Evolutionary conservation across 2,113 vertebrate species (phyloP).

Genomic region (Elgaria multicarinata): DNA sequence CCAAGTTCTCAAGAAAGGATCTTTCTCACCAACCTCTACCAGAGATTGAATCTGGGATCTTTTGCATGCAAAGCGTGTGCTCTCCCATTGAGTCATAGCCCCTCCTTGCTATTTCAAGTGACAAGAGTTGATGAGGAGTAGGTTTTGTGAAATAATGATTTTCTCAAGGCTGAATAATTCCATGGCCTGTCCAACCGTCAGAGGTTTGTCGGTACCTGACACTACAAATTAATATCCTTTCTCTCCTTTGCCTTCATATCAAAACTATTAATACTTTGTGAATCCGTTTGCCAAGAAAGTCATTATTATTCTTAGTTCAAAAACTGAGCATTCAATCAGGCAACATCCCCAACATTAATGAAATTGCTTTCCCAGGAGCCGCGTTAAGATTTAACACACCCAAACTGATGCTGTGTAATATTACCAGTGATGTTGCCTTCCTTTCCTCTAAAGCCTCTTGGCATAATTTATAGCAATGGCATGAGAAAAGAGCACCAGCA

Average conservation of each 20-base stretch:
- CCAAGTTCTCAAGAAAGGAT: neutral
- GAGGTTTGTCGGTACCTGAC: conserved; percentile 56
- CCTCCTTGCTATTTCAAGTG: neutral
- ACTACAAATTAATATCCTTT: conserved; percentile 48
- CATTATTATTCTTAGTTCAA: conserved; percentile 67
- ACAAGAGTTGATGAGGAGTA: neutral
- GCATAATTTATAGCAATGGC: neutral
- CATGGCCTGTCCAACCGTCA: conserved; percentile 46
- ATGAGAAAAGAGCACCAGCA: neutral
- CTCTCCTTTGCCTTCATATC: conserved; percentile 56
- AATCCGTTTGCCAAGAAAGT: conserved; percentile 65
- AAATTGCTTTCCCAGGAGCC: conserved; percentile 55
- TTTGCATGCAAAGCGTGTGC: neutral
- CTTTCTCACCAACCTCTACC: neutral
- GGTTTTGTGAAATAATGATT: neutral
- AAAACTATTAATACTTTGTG: conserved; percentile 52
- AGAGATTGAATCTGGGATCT: neutral
- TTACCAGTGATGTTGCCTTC: conserved; percentile 29
- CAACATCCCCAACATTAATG: conserved; percentile 63
- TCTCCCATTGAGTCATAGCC: neutral
- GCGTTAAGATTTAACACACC: conserved; percentile 42
- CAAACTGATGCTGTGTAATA: conserved; percentile 28
- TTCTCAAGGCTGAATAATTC: conserved; percentile 22
- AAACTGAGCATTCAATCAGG: conserved; percentile 55
- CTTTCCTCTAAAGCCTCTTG: conserved; percentile 2